Percentiles rank a stretch among this genome's conserved stretches.
phyloP scores from a whole-genome alignment of 2,888 invertebrate species.

The Chloroclysta siterata region DNA sequence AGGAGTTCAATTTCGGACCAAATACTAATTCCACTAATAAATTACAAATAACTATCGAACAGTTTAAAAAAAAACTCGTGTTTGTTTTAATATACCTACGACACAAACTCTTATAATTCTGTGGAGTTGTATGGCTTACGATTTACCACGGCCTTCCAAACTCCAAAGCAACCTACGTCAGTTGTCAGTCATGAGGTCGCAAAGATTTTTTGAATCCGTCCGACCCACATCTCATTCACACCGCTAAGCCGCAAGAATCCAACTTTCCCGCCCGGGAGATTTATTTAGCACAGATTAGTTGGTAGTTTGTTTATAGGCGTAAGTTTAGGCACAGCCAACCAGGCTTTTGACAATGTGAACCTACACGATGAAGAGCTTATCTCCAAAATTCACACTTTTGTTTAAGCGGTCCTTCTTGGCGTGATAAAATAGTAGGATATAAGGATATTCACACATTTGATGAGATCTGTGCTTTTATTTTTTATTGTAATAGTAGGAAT shows the following conservation, averaged over 20 bases:
- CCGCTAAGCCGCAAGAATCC: constrained; percentile 34
- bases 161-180: constrained; percentile 27
- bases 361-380: not conserved
- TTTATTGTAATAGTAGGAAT: no score
- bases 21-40: no score
- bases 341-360: not conserved
- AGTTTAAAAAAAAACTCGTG: no score
- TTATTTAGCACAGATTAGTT: constrained; percentile 23
- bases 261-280: constrained; percentile 27
- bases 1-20: no score
- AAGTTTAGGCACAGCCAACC: constrained; percentile 3
- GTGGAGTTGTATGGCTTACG: not conserved
- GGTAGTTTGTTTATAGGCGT: constrained; percentile 7
- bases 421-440: no score
- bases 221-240: constrained; percentile 34
- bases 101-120: not conserved
- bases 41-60: no score
- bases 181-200: constrained; percentile 33
- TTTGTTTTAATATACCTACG: no score
- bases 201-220: constrained; percentile 30
- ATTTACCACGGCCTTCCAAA: constrained; percentile 4
- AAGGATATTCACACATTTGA: no score
- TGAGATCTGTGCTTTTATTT: no score
- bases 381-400: no score
- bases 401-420: no score